Conservation (phyloP, 2,113 vertebrate genomes). For the Heterotis niloticus region DNA sequence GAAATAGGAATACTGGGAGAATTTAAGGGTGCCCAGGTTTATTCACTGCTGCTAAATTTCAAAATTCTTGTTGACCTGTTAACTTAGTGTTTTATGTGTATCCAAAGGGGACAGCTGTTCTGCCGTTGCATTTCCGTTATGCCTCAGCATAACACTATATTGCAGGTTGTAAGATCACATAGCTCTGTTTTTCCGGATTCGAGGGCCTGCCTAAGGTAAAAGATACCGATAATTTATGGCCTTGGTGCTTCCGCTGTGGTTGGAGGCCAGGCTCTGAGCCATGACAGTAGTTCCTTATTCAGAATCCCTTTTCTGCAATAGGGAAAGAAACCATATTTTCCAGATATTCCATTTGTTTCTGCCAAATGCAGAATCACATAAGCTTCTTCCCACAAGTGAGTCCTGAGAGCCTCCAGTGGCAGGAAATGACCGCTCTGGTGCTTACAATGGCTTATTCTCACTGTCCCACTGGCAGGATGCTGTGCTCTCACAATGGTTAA, state of each 20-base stretch:
- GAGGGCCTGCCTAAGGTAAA: not conserved
- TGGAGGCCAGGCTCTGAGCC: not conserved
- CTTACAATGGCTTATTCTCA: slow-evolving; percentile 1
- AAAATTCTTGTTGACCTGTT: not conserved
- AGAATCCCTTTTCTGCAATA: not conserved
- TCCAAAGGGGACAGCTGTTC: not conserved
- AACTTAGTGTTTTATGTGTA: not conserved
- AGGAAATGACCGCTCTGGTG: slow-evolving; percentile 5
- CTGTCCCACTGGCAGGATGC: slow-evolving; percentile 5
- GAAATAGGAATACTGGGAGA: not conserved
- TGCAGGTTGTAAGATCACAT: no score
- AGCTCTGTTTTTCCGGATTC: no score
- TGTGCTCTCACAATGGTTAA: slow-evolving; percentile 15
- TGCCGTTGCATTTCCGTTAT: no score
- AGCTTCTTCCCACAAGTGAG: not conserved
- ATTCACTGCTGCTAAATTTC: not conserved
- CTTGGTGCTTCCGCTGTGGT: not conserved
- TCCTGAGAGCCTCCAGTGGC: not conserved
- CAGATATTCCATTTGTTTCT: not conserved
- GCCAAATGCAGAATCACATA: not conserved
- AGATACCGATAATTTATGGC: not conserved
- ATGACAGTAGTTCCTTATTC: not conserved
- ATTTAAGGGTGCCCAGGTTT: not conserved
- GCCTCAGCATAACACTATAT: no score
- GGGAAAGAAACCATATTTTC: not conserved